A percentile compares a stretch with the other conserved stretches of the same genome.
Evolutionary conservation across 1,140 invertebrate genomes (phyloP).

Genomic region (Drosophila grimshawi): DNA sequence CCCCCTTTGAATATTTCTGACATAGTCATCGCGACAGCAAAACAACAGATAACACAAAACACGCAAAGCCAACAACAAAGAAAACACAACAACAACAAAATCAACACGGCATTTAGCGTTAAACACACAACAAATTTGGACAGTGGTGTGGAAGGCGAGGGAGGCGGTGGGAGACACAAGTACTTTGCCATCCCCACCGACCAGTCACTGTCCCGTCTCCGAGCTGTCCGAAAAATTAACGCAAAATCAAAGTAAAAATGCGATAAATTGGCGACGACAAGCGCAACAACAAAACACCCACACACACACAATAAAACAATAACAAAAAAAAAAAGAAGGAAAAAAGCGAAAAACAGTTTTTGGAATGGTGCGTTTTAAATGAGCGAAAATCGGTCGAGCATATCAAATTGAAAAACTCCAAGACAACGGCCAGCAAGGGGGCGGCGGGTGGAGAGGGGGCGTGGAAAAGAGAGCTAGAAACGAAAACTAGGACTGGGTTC

Average conservation of each 20-base stretch:
- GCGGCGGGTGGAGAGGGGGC: background rate
- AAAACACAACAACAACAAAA: slow-evolving; percentile 42
- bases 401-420: slow-evolving; percentile 83
- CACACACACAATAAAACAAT: slow-evolving; percentile 53
- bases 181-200: too few species aligned
- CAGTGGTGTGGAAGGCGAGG: background rate
- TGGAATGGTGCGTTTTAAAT: slow-evolving; percentile 66
- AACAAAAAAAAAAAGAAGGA: slow-evolving; percentile 22
- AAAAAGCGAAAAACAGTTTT: slow-evolving; percentile 7
- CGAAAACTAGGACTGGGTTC: background rate
- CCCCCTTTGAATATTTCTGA: slow-evolving; percentile 35
- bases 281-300: slow-evolving; percentile 53
- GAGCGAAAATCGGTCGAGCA: slow-evolving; percentile 82
- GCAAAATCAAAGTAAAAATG: slow-evolving; percentile 82
- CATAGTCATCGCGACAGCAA: slow-evolving; percentile 11
- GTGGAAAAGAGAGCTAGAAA: background rate
- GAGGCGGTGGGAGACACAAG: background rate
- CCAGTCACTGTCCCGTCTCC: background rate
- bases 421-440: slow-evolving; percentile 48
- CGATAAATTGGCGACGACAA: slow-evolving; percentile 81
- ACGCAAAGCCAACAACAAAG: background rate
- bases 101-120: slow-evolving; percentile 73
- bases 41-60: slow-evolving; percentile 8
- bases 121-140: slow-evolving; percentile 51
- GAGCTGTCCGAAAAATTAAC: slow-evolving; percentile 77